These are phyloP conservation scores for Calyptomena viridis DNA, from an alignment of 2,113 vertebrate genomes.

Conservation along the genomic window DNA sequence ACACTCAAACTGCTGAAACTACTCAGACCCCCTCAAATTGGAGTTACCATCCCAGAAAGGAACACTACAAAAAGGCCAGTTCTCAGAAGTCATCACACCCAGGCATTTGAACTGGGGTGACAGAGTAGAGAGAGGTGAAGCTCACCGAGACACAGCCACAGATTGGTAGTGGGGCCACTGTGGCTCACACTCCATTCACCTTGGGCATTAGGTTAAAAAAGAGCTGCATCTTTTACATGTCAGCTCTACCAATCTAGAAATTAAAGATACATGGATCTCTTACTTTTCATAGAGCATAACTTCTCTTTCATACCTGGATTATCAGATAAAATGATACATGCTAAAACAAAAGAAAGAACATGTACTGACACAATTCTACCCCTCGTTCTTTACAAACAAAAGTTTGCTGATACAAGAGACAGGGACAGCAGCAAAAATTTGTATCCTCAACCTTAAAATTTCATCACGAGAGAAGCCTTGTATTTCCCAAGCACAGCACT, in stretches of 20 bases:
- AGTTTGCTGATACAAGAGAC: background rate
- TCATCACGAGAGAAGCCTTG: accelerated
- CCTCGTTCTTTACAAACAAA: background rate
- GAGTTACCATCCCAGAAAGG: background rate
- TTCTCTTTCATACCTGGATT: background rate
- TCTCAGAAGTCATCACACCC: background rate
- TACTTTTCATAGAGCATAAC: background rate
- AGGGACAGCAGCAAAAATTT: background rate
- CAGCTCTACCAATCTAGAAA: background rate
- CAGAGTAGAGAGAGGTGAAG: background rate
- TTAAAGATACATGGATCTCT: too few species aligned
- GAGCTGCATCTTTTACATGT: background rate
- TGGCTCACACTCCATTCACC: background rate
- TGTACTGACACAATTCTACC: background rate
- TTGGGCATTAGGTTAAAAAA: background rate
- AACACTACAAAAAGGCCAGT: background rate
- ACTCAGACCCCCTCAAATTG: background rate
- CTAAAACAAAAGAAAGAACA: background rate
- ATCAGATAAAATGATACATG: background rate
- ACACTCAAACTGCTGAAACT: background rate
- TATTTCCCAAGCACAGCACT: background rate
- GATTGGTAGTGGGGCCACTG: background rate
- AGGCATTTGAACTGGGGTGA: background rate
- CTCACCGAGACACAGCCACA: background rate
- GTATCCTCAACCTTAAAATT: background rate